Evolutionary conservation across 2,888 invertebrate species (phyloP).

Genomic region (Caenorhabditis virilis): DNA sequence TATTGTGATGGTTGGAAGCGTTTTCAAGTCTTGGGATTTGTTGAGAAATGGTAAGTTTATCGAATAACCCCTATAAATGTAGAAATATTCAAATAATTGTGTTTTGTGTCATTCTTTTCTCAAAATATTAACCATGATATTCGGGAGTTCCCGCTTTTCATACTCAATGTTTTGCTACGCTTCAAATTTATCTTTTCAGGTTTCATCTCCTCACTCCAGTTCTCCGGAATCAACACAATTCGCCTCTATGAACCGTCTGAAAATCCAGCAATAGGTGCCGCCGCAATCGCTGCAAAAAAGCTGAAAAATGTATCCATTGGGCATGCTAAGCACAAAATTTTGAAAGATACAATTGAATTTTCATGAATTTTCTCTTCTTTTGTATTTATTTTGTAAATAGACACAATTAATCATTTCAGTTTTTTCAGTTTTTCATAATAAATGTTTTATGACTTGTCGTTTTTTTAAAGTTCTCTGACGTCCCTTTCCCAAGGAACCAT

Average conservation of each 20-base stretch:
- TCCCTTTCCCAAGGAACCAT: too few species aligned
- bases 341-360: conserved; percentile 4
- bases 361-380: background rate
- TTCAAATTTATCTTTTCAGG: too few species aligned
- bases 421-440: background rate
- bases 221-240: conserved; percentile 24
- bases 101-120: too few species aligned
- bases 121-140: too few species aligned
- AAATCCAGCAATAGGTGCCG: conserved; percentile 50
- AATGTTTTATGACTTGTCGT: background rate
- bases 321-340: conserved; percentile 8
- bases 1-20: conserved; percentile 55
- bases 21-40: conserved; percentile 54
- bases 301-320: background rate
- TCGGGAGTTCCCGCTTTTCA: too few species aligned
- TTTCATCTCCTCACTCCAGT: conserved; percentile 25
- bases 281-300: conserved; percentile 42
- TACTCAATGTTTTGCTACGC: too few species aligned
- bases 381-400: background rate
- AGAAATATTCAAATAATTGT: too few species aligned
- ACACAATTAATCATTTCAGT: background rate
- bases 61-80: too few species aligned
- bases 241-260: conserved; percentile 40
- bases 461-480: too few species aligned
- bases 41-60: conserved; percentile 34